phyloP scores from a whole-genome alignment of 2,113 vertebrate genomes.

The Cyanoramphus novaezelandiae region DNA sequence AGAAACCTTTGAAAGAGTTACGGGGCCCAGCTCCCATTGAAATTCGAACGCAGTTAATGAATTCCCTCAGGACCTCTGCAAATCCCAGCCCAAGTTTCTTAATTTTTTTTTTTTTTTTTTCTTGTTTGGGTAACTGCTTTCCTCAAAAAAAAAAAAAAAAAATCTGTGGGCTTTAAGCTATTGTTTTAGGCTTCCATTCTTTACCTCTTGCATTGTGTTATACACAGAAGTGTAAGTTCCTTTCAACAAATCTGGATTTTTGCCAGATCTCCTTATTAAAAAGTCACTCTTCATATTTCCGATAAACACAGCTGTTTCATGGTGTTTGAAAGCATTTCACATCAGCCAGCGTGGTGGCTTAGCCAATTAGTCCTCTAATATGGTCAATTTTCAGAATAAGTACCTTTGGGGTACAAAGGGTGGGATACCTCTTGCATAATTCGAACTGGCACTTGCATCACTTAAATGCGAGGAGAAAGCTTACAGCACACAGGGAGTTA shows the following conservation, averaged over 20 bases:
- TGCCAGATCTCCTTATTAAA: constrained; percentile 74
- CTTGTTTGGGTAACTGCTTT: constrained; percentile 45
- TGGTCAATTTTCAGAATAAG: constrained; percentile 63
- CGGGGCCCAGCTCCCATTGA: constrained; percentile 6
- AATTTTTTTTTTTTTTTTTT: constrained; percentile 46
- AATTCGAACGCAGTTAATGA: constrained; percentile 49
- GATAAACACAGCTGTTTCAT: constrained; percentile 69
- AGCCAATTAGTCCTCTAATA: constrained; percentile 63
- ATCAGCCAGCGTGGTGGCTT: constrained; percentile 60
- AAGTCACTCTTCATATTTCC: constrained; percentile 73
- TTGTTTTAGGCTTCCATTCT: constrained; percentile 66
- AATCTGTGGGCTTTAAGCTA: constrained; percentile 31
- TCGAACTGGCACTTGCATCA: constrained; percentile 35
- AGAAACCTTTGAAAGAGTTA: constrained; percentile 32
- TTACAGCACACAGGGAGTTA: constrained; percentile 38
- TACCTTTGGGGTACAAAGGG: constrained; percentile 48
- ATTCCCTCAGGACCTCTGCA: constrained; percentile 50
- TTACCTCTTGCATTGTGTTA: constrained; percentile 64
- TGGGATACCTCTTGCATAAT: constrained; percentile 46
- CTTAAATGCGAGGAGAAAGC: constrained; percentile 6
- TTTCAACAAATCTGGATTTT: constrained; percentile 65
- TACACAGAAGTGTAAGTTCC: constrained; percentile 65
- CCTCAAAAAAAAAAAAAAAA: constrained; percentile 1
- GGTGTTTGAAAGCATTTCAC: constrained; percentile 68
- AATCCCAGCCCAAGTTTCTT: constrained; percentile 49